phyloP scores from a whole-genome alignment of 1,140 invertebrate genomes.

The Drepana arcuata region DNA sequence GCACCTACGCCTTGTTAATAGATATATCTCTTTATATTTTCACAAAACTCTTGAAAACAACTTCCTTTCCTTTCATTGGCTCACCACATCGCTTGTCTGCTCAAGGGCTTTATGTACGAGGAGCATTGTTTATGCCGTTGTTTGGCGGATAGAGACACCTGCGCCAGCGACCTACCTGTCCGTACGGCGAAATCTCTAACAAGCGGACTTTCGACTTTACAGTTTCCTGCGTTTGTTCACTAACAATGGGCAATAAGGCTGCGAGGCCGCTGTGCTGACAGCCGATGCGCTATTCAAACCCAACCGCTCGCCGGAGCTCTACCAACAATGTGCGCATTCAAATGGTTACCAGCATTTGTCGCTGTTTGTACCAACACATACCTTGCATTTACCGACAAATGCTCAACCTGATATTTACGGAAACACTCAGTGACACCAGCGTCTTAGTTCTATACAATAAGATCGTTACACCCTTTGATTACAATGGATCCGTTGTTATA shows the following conservation, averaged over 20 bases:
- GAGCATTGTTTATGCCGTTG: constrained; percentile 34
- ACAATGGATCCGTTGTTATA: no score
- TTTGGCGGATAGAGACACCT: constrained; percentile 38
- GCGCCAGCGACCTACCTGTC: constrained; percentile 59
- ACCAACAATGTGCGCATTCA: constrained; percentile 33
- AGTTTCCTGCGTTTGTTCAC: constrained; percentile 63
- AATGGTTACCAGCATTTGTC: not conserved
- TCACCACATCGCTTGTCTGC: constrained; percentile 30
- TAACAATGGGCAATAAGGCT: constrained; percentile 59
- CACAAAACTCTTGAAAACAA: constrained; percentile 33
- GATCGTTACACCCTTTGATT: no score
- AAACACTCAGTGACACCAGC: no score
- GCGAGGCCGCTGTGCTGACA: constrained; percentile 29
- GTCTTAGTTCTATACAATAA: no score
- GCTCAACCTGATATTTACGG: no score
- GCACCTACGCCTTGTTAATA: no score
- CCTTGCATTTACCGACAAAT: no score
- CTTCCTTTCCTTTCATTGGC: constrained; percentile 60
- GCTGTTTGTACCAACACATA: no score
- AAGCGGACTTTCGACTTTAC: constrained; percentile 60
- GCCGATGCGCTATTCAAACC: constrained; percentile 42
- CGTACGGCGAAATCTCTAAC: constrained; percentile 52
- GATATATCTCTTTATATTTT: constrained; percentile 22
- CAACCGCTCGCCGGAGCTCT: constrained; percentile 23
- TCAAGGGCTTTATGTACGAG: constrained; percentile 27